phyloP scores from a whole-genome alignment of 2,888 invertebrate genomes.

The Trypoxylon attenuatum region DNA sequence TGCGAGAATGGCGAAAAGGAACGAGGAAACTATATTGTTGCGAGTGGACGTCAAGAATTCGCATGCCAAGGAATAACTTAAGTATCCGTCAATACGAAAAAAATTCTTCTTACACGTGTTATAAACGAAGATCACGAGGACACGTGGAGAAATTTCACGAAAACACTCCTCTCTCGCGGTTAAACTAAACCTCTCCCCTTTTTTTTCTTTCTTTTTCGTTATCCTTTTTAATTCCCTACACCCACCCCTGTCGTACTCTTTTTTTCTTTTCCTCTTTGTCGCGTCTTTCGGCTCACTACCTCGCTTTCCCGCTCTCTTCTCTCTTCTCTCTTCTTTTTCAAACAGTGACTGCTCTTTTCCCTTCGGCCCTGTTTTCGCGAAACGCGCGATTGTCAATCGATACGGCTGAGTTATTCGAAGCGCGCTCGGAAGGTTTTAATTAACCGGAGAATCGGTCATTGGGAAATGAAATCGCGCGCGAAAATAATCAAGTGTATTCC shows the following conservation, averaged over 20 bases:
- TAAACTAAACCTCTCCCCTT: slow-evolving; percentile 21
- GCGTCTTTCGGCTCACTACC: background rate
- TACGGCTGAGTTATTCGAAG: too few species aligned
- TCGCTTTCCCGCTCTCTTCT: background rate
- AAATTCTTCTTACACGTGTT: slow-evolving; percentile 57
- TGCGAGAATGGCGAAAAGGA: background rate
- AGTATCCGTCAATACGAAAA: slow-evolving; percentile 22
- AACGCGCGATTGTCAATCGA: too few species aligned
- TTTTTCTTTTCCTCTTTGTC: slow-evolving; percentile 6
- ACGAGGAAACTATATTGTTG: background rate
- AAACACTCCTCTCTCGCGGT: slow-evolving; percentile 39
- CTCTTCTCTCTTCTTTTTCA: background rate
- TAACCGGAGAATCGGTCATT: too few species aligned
- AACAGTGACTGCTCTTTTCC: background rate
- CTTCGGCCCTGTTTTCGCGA: too few species aligned
- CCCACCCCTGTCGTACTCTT: slow-evolving; percentile 5
- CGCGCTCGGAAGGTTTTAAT: too few species aligned
- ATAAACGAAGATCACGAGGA: slow-evolving; percentile 47
- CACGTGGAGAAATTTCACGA: slow-evolving; percentile 53
- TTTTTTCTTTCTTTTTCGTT: slow-evolving; percentile 2
- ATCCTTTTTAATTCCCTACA: background rate
- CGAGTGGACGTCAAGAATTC: background rate
- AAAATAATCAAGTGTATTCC: too few species aligned
- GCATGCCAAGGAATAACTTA: slow-evolving; percentile 1
- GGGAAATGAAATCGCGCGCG: too few species aligned